Conservation (phyloP, 2,797 vertebrate genomes). For the Podarcis lilfordi region DNA sequence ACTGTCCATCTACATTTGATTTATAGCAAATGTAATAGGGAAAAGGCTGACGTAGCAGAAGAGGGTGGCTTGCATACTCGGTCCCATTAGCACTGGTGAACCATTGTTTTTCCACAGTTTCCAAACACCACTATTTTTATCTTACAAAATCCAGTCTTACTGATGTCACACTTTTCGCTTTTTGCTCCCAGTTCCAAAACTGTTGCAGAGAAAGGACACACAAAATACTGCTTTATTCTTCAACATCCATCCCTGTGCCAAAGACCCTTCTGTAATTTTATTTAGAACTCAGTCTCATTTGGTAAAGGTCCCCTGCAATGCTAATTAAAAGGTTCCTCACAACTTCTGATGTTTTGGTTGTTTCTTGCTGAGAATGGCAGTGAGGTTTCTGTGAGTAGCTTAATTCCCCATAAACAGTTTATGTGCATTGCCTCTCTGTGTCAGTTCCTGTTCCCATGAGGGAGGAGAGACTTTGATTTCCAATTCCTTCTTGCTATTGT, state of each 20-base stretch:
- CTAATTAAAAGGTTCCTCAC: neutral
- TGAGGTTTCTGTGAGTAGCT: neutral
- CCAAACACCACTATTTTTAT: neutral
- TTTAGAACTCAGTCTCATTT: neutral
- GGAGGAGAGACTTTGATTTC: too few species aligned
- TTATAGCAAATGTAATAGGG: neutral
- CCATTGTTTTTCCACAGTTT: neutral
- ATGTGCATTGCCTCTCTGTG: too few species aligned
- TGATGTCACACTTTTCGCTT: too few species aligned
- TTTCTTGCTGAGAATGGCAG: neutral
- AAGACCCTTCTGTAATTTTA: neutral
- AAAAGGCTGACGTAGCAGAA: neutral
- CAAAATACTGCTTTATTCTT: neutral
- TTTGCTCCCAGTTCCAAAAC: too few species aligned
- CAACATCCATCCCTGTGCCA: neutral
- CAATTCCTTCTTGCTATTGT: too few species aligned
- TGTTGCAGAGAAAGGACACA: too few species aligned
- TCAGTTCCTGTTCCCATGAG: neutral
- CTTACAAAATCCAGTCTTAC: too few species aligned
- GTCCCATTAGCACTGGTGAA: neutral
- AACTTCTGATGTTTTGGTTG: neutral
- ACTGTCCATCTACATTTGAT: constrained; percentile 8
- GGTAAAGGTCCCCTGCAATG: neutral
- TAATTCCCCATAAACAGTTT: too few species aligned
- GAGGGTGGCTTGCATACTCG: neutral